Evolutionary conservation across 1,140 invertebrate species (phyloP).

Genomic region (Euura saliciscinereae): DNA sequence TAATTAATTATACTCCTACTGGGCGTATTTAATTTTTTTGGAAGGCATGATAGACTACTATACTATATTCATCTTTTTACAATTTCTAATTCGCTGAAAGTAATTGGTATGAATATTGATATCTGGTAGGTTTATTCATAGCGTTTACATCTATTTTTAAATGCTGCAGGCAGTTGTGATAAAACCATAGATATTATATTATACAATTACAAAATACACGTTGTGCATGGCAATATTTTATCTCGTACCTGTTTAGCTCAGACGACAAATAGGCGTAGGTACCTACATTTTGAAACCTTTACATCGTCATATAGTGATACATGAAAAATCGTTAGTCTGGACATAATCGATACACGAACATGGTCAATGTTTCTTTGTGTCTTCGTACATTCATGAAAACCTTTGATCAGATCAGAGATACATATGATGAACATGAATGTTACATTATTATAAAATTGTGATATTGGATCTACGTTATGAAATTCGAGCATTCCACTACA

Average conservation of each 20-base stretch:
- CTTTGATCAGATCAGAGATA: too few species aligned
- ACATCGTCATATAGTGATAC: too few species aligned
- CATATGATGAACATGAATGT: too few species aligned
- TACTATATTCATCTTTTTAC: slow-evolving; percentile 8
- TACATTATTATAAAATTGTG: too few species aligned
- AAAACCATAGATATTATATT: neutral
- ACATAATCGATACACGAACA: too few species aligned
- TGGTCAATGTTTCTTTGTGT: too few species aligned
- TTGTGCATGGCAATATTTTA: slow-evolving; percentile 5
- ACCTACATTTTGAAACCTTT: too few species aligned
- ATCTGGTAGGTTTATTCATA: neutral
- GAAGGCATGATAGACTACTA: neutral
- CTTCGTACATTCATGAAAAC: too few species aligned
- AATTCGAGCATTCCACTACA: slow-evolving; percentile 17
- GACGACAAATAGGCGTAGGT: neutral
- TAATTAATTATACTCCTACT: neutral
- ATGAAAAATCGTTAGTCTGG: too few species aligned
- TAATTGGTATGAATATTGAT: slow-evolving; percentile 24
- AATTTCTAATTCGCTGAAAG: neutral
- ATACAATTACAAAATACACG: neutral
- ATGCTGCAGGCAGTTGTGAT: too few species aligned
- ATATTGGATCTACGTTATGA: neutral
- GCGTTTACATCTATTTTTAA: neutral
- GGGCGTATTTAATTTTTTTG: slow-evolving; percentile 15
- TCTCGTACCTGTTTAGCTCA: neutral